Percentiles rank a stretch among this genome's conserved stretches.
Evolutionary conservation across 2,113 vertebrate genomes (phyloP).

Genomic region (Stegastes partitus): DNA sequence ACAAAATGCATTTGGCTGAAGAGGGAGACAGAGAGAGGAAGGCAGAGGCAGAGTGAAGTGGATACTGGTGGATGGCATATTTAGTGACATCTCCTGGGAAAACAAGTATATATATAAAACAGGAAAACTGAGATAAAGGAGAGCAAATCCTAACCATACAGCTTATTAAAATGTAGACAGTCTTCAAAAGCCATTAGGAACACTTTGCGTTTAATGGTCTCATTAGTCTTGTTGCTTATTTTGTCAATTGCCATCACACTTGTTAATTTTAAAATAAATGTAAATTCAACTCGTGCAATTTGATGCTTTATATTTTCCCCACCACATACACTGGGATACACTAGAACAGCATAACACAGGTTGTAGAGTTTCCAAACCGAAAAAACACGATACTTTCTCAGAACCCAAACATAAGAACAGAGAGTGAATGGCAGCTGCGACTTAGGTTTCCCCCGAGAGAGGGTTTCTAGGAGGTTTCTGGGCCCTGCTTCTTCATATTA

Average conservation of each 20-base stretch:
- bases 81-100: conserved; percentile 2
- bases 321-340: not conserved
- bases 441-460: not conserved
- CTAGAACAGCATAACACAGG: not conserved
- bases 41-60: not conserved
- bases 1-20: conserved; percentile 21
- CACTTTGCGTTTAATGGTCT: too few species aligned
- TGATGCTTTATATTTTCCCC: conserved; percentile 2
- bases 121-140: not conserved
- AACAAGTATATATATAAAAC: not conserved
- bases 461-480: not conserved
- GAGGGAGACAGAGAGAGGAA: not conserved
- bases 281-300: not conserved
- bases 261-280: not conserved
- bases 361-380: not conserved
- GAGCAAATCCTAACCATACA: not conserved
- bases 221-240: too few species aligned
- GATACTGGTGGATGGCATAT: not conserved
- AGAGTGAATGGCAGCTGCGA: not conserved
- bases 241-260: not conserved
- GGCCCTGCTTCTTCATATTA: not conserved
- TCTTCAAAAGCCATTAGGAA: too few species aligned
- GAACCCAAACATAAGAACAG: not conserved
- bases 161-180: not conserved
- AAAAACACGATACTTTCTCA: not conserved